Evolutionary conservation across 2,113 vertebrate genomes (phyloP).

Genomic region (Scomber colias): DNA sequence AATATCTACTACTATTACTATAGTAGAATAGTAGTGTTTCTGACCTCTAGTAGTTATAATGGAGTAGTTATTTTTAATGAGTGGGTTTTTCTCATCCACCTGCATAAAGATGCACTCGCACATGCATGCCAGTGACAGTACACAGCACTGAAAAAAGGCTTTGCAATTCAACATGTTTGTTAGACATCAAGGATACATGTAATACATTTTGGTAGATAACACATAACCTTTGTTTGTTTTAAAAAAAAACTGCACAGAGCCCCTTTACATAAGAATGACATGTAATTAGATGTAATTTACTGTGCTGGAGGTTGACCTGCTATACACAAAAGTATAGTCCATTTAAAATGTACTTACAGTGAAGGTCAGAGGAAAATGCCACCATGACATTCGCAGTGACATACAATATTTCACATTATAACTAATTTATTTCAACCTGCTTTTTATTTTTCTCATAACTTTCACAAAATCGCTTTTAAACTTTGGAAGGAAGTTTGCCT

Average conservation of each 20-base stretch:
- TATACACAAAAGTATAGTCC: background rate
- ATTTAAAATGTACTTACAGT: background rate
- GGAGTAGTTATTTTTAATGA: too few relatives aligned
- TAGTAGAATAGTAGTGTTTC: background rate
- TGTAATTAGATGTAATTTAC: background rate
- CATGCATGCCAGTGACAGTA: too few relatives aligned
- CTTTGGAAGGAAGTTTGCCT: background rate
- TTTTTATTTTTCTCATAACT: background rate
- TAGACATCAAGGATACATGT: too few relatives aligned
- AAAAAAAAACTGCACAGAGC: too few relatives aligned
- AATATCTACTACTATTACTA: background rate
- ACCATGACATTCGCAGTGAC: background rate
- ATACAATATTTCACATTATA: background rate
- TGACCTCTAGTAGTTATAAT: too few relatives aligned
- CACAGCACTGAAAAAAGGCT: too few relatives aligned
- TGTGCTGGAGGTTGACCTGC: background rate
- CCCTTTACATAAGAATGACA: background rate
- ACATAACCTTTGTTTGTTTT: too few relatives aligned
- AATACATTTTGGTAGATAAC: too few relatives aligned
- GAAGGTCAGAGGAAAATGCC: slow-evolving; percentile 14
- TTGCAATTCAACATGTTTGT: too few relatives aligned
- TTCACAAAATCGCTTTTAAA: background rate
- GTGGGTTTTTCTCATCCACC: too few relatives aligned
- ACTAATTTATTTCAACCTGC: background rate
- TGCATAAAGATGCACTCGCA: too few relatives aligned